Base-by-base conservation (phyloP, 2,888 invertebrate species). In the Thysanoteuthis rhombus region DNA sequence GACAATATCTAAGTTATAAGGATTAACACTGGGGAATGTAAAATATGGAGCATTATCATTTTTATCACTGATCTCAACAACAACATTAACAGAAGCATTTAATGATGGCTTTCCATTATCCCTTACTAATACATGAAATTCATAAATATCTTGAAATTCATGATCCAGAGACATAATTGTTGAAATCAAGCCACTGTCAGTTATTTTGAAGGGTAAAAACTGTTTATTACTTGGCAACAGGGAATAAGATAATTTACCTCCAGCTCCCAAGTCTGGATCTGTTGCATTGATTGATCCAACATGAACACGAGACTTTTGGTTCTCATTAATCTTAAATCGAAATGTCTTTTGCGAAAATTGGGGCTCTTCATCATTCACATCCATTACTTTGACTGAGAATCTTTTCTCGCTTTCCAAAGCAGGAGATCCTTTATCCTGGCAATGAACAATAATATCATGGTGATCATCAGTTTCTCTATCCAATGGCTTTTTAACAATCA, bases 11-110 rank as follows among this genome's bases (percentile, higher is more conserved):
- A 75, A 6, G 19, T 75, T 75, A 75, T 75, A 75, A 75, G 75
- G 75, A 75, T 75, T 75, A n/a, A 75, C 75, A 36, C 75, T 75
- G 19, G 75, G 75, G 36, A 75, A 75, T 36, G 75, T 75, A 16
- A 75, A 75, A 75, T 75, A 75, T 75, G 75, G 75, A 75, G 75
- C 75, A 75, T 75, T 75, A 75, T 75, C 75, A 75, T 75, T 75
- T n/a, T 75, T 75, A 75, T 75, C 75, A 75, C n/a, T 75, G n/a
- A 75, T 75, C 75, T 75, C 75, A 75, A 75, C 75, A 75, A 75
- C 75, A 75, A 75, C 75, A 75, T 75, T 75, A 3, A 75, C 75
- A 16, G 75, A 75, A 75, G 75, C 75, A 75, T 75, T 75, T 75
- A 75, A 75, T 75, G 75, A 75, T 75, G 75, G 75, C n/a, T 75